Conservation (phyloP, 2,797 vertebrate genomes). For the Peromyscus aztecus region DNA sequence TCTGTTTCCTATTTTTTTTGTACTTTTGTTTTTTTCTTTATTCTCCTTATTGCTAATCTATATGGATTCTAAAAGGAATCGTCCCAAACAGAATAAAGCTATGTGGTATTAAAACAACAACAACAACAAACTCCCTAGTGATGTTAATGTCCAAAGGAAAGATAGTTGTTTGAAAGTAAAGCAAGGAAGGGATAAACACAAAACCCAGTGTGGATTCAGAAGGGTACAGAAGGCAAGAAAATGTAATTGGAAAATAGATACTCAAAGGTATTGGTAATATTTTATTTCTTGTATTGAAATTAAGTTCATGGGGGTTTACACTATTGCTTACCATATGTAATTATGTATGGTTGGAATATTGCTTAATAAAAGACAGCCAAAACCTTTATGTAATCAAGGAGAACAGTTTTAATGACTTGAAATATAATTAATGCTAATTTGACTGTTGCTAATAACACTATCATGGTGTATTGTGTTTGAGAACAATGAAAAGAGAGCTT, state of each 20-base stretch:
- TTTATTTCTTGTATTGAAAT: slow-evolving; percentile 49
- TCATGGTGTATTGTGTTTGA: neutral
- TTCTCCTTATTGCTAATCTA: neutral
- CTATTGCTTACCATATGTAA: slow-evolving; percentile 31
- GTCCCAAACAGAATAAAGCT: slow-evolving; percentile 5
- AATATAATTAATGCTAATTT: slow-evolving; percentile 44
- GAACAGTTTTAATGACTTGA: slow-evolving; percentile 48
- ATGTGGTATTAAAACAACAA: neutral
- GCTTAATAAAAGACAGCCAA: slow-evolving; percentile 42
- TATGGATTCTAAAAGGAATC: neutral
- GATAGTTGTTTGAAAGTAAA: slow-evolving; percentile 45
- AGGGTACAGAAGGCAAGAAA: neutral
- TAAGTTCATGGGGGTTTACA: neutral
- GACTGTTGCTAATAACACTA: neutral
- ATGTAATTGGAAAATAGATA: neutral
- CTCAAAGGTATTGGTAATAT: neutral
- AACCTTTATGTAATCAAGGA: slow-evolving; percentile 20
- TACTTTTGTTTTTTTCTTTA: neutral
- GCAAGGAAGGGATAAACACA: neutral
- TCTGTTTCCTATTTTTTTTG: neutral
- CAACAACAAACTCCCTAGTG: neutral
- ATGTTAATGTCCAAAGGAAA: neutral
- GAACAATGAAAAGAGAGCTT: neutral
- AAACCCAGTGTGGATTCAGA: neutral
- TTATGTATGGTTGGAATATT: slow-evolving; percentile 30